Evolutionary conservation across 2,888 invertebrate genomes (phyloP).

Genomic region (Invenusta paracnida): DNA sequence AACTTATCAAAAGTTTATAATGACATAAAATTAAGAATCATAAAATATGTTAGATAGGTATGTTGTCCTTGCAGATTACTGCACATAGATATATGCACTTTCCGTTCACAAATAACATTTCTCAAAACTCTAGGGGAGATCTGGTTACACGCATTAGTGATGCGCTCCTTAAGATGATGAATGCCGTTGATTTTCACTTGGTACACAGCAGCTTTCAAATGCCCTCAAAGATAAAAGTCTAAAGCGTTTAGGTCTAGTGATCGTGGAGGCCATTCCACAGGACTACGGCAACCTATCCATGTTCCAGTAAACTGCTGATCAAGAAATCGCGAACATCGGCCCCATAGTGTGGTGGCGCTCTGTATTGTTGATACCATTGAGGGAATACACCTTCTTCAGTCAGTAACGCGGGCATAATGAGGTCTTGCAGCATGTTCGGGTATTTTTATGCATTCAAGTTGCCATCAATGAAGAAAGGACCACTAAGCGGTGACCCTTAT

Average conservation of each 20-base stretch:
- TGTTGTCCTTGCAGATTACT: background rate
- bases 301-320: constrained; percentile 14
- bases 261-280: constrained; percentile 37
- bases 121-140: background rate
- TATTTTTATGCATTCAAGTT: constrained; percentile 4
- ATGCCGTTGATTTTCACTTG: background rate
- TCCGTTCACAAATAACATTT: background rate
- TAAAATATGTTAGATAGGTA: no score
- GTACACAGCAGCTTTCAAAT: constrained; percentile 21
- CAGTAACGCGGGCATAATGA: background rate
- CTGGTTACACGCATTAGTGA: background rate
- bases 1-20: no score
- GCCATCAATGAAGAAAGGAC: background rate
- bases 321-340: constrained; percentile 22
- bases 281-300: constrained; percentile 34
- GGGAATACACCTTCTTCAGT: background rate
- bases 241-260: constrained; percentile 38
- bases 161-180: background rate
- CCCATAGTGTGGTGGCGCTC: constrained; percentile 36
- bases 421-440: background rate
- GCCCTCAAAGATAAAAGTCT: constrained; percentile 41
- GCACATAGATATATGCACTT: background rate
- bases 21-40: no score
- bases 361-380: constrained; percentile 24
- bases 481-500: background rate